Conservation (phyloP, 53 echinoderm and acorn worm genomes). For the Hippasteria phrygiana region DNA sequence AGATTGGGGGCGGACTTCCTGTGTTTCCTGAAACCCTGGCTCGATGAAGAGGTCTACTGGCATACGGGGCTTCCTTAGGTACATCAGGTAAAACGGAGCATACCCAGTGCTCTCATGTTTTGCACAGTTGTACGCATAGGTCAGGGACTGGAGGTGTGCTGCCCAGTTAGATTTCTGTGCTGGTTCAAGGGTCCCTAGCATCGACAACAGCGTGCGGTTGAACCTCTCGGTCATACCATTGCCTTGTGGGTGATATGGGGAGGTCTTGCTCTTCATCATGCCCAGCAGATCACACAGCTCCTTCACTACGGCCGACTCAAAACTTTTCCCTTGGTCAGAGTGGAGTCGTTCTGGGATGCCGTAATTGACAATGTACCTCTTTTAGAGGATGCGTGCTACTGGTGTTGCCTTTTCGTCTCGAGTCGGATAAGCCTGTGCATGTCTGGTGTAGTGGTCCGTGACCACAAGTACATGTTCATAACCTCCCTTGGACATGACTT, state of each 20-base stretch:
- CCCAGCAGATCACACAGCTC: constrained; percentile 40
- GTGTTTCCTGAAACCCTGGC: neutral
- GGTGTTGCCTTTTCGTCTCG: constrained; percentile 46
- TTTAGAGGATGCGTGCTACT: constrained; percentile 45
- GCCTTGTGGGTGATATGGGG: constrained; percentile 70
- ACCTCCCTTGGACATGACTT: constrained; percentile 4
- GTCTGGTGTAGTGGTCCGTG: constrained; percentile 64
- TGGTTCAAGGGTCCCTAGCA: constrained; percentile 64
- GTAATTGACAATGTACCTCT: constrained; percentile 13
- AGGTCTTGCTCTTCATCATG: constrained; percentile 15
- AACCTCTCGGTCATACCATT: constrained; percentile 59
- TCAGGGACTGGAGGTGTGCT: neutral
- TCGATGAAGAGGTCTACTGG: neutral
- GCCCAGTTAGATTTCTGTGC: constrained; percentile 38
- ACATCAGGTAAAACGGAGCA: constrained; percentile 45
- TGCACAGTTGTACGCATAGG: constrained; percentile 39
- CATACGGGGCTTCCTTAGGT: neutral
- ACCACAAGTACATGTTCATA: constrained; percentile 53
- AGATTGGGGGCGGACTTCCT: neutral
- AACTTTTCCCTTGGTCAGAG: constrained; percentile 63
- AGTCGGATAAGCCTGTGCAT: constrained; percentile 54
- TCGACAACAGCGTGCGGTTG: constrained; percentile 53
- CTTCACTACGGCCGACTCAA: constrained; percentile 13
- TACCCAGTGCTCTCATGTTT: constrained; percentile 38
- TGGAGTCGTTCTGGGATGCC: constrained; percentile 53